phyloP scores from a whole-genome alignment of 2,113 vertebrate species.

The Psephotus haematonotus region DNA sequence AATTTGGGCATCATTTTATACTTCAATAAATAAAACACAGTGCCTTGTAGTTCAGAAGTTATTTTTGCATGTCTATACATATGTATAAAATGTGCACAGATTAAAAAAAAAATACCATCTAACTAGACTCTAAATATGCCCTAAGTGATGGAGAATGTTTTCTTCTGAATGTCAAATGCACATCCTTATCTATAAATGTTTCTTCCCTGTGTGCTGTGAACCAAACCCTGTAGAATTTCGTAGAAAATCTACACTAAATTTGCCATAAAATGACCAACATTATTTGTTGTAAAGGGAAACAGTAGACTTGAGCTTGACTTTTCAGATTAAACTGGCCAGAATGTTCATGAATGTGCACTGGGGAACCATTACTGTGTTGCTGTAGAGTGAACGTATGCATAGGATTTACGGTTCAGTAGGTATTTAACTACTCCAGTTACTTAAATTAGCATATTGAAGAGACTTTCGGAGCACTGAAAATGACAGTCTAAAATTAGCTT shows the following conservation, averaged over 20 bases:
- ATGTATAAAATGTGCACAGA: background rate
- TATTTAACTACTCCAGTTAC: background rate
- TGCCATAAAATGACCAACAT: background rate
- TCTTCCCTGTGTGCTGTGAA: background rate
- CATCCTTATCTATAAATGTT: background rate
- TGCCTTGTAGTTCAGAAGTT: background rate
- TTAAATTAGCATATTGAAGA: background rate
- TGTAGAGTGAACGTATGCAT: background rate
- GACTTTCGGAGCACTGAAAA: background rate
- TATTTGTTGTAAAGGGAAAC: background rate
- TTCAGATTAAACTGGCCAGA: background rate
- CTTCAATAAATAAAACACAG: background rate
- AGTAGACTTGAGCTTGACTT: background rate
- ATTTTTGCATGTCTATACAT: background rate
- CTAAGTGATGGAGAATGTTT: background rate
- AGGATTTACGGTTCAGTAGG: background rate
- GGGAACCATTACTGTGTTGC: background rate
- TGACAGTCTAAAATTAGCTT: background rate
- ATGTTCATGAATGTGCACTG: background rate
- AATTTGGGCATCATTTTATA: background rate
- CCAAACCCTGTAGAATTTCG: background rate
- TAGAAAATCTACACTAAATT: background rate
- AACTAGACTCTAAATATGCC: background rate
- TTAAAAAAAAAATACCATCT: background rate
- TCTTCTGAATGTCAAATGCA: background rate